Evolutionary conservation across 2,113 vertebrate species (phyloP).

Genomic region (Tachysurus fulvidraco): DNA sequence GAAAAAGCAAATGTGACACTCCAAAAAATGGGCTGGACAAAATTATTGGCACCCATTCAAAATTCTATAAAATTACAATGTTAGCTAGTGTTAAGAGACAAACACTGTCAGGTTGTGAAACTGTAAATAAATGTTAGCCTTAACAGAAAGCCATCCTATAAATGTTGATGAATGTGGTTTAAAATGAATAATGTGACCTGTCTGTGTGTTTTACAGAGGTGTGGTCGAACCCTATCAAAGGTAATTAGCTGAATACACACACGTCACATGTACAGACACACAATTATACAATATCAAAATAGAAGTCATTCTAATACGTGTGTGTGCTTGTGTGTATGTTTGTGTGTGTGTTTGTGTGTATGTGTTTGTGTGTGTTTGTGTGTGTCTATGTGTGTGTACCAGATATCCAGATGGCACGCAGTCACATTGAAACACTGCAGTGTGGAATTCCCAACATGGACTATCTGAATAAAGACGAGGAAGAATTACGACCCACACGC

Average conservation of each 20-base stretch:
- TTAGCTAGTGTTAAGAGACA: background rate
- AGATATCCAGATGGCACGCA: constrained; percentile 56
- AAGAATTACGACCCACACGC: constrained; percentile 42
- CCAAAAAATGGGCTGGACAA: no score
- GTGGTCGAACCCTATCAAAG: background rate
- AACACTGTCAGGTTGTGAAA: background rate
- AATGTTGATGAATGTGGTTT: background rate
- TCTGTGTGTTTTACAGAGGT: constrained; percentile 6
- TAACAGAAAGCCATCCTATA: background rate
- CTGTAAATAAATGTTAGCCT: background rate
- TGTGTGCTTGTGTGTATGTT: constrained; percentile 16
- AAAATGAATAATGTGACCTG: background rate
- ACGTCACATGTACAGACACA: background rate
- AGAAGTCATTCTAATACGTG: background rate
- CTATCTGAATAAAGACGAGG: background rate
- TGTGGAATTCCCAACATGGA: constrained; percentile 67
- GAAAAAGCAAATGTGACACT: no score
- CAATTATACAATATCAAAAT: background rate
- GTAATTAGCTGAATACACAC: background rate
- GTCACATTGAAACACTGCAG: constrained; percentile 60
- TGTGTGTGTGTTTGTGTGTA: no score
- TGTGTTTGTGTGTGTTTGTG: constrained; percentile 16
- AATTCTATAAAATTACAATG: background rate
- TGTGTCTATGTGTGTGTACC: constrained; percentile 9
- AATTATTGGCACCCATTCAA: no score